Percentiles rank a stretch among this genome's conserved stretches.
phyloP scores from a whole-genome alignment of 2,888 invertebrate genomes.

The Lithophane ornitopus region DNA sequence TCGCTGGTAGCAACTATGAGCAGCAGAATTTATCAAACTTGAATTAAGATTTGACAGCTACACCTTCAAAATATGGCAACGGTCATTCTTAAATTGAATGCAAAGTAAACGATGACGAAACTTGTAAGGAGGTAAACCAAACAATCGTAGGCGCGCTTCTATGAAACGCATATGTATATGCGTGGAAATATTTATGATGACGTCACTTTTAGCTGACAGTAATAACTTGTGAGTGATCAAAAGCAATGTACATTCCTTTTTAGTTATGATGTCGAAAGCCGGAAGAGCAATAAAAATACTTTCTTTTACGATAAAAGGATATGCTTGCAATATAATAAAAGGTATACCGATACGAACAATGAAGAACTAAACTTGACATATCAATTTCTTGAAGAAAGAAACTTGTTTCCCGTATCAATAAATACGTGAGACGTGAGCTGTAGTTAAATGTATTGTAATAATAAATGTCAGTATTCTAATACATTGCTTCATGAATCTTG shows the following conservation, averaged over 20 bases:
- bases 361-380: neutral
- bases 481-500: neutral
- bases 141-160: conserved; percentile 34
- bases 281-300: conserved; percentile 41
- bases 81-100: conserved; percentile 40
- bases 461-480: neutral
- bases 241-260: conserved; percentile 34
- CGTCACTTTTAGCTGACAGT: conserved; percentile 29
- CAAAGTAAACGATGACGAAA: conserved; percentile 56
- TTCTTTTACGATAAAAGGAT: conserved; percentile 42
- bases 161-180: conserved; percentile 21
- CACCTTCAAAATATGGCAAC: conserved; percentile 9
- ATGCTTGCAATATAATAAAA: conserved; percentile 32
- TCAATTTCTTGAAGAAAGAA: neutral
- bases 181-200: conserved; percentile 29
- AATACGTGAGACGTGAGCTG: neutral
- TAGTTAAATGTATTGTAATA: neutral
- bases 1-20: neutral
- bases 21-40: neutral
- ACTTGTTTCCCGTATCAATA: neutral
- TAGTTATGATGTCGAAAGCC: conserved; percentile 31
- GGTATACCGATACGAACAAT: conserved; percentile 10
- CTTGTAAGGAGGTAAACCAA: conserved; percentile 50
- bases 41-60: neutral
- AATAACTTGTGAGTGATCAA: conserved; percentile 30